Evolutionary conservation across 35 echinoderm and acorn worm species (phyloP).

Genomic region (Ophioderma brevispina): DNA sequence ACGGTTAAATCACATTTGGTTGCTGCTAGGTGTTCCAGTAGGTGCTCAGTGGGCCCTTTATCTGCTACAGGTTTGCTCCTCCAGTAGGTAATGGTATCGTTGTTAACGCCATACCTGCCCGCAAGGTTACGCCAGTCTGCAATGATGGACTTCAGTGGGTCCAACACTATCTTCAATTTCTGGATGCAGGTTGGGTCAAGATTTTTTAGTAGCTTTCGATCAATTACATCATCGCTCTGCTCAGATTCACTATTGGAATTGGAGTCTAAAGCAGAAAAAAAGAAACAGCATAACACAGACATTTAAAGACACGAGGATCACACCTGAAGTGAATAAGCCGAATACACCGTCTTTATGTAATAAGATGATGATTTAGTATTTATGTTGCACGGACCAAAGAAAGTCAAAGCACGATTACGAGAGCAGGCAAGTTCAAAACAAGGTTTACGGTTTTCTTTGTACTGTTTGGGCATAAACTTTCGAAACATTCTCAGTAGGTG

Average conservation of each 20-base stretch:
- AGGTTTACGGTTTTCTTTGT: too few species aligned
- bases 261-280: background rate
- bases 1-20: background rate
- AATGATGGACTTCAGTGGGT: constrained; percentile 7
- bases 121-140: constrained; percentile 40
- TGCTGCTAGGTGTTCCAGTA: background rate
- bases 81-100: constrained; percentile 34
- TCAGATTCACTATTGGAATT: background rate
- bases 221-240: background rate
- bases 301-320: too few species aligned
- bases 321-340: too few species aligned
- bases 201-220: background rate
- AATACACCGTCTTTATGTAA: too few species aligned
- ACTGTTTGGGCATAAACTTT: too few species aligned
- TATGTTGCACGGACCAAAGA: too few species aligned
- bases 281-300: too few species aligned
- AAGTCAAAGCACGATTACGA: too few species aligned
- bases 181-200: background rate
- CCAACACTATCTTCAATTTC: background rate
- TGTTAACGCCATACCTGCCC: constrained; percentile 1
- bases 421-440: too few species aligned
- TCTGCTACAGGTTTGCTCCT: background rate
- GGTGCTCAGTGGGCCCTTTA: background rate
- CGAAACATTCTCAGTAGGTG: too few species aligned
- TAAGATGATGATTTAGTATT: too few species aligned